Evolutionary conservation across 2,797 vertebrate species (phyloP).

Genomic region (Cephalopachus bancanus): DNA sequence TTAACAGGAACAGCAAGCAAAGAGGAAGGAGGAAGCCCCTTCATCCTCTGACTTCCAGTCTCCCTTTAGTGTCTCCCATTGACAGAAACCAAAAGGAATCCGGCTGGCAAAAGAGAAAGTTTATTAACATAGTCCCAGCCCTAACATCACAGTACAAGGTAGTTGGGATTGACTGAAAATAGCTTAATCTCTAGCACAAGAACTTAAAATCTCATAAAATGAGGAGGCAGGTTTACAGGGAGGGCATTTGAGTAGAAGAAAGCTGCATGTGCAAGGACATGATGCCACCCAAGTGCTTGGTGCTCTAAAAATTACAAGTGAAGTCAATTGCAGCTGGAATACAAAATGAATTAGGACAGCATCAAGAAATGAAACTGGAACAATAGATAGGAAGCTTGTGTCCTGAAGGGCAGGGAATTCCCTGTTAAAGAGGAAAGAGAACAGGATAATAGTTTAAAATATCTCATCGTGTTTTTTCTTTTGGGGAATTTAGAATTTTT

Average conservation of each 20-base stretch:
- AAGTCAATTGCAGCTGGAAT: background rate
- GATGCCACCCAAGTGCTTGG: background rate
- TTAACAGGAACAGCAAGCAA: background rate
- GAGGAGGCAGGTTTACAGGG: background rate
- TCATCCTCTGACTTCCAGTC: background rate
- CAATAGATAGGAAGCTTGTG: background rate
- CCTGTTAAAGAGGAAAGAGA: background rate
- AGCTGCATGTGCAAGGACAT: background rate
- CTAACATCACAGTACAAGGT: background rate
- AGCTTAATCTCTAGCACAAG: background rate
- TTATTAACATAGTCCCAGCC: background rate
- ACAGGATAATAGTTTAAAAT: conserved; percentile 12
- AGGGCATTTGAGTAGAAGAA: background rate
- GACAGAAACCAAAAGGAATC: conserved; percentile 12
- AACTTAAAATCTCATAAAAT: background rate
- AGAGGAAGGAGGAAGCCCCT: background rate
- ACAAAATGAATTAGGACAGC: background rate
- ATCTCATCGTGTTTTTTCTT: background rate
- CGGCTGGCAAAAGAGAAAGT: background rate
- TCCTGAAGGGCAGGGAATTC: background rate
- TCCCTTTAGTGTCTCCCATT: background rate
- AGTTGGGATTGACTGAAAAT: background rate
- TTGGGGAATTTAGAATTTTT: background rate
- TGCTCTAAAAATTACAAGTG: background rate
- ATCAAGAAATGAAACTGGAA: background rate